Evolutionary conservation across 1,140 invertebrate species (phyloP).

Genomic region (Sarcophaga bullata): DNA sequence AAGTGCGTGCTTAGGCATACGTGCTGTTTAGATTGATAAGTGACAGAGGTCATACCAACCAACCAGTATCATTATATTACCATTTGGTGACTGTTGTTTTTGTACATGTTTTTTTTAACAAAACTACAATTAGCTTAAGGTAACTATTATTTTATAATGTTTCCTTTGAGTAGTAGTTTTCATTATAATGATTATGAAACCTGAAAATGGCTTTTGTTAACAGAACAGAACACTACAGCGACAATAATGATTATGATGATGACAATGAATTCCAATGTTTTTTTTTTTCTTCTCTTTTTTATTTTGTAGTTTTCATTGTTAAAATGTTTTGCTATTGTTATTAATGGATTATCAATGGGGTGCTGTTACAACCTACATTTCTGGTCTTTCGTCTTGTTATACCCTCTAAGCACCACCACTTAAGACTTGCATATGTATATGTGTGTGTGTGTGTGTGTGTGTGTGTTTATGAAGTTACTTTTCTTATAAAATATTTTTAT

Average conservation of each 20-base stretch:
- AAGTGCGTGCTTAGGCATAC: not conserved
- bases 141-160: not conserved
- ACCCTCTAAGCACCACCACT: not conserved
- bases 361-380: slow-evolving; percentile 38
- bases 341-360: slow-evolving; percentile 40
- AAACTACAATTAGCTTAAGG: slow-evolving; percentile 32
- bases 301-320: slow-evolving; percentile 15
- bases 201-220: slow-evolving; percentile 10
- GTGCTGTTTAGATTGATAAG: not conserved
- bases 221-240: not conserved
- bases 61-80: slow-evolving; percentile 22
- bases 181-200: not conserved
- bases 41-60: slow-evolving; percentile 6
- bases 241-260: not conserved
- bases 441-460: too few relatives aligned
- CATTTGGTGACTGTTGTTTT: slow-evolving; percentile 33
- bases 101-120: slow-evolving; percentile 11
- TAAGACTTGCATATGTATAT: too few relatives aligned
- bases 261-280: not conserved
- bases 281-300: too few relatives aligned
- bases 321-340: slow-evolving; percentile 32
- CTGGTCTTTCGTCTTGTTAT: not conserved
- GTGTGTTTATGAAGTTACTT: not conserved
- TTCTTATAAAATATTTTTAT: slow-evolving; percentile 6
- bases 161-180: slow-evolving; percentile 13